Base-by-base conservation (phyloP, 2,797 vertebrate species). In the Neosilurus hyrtlii region DNA sequence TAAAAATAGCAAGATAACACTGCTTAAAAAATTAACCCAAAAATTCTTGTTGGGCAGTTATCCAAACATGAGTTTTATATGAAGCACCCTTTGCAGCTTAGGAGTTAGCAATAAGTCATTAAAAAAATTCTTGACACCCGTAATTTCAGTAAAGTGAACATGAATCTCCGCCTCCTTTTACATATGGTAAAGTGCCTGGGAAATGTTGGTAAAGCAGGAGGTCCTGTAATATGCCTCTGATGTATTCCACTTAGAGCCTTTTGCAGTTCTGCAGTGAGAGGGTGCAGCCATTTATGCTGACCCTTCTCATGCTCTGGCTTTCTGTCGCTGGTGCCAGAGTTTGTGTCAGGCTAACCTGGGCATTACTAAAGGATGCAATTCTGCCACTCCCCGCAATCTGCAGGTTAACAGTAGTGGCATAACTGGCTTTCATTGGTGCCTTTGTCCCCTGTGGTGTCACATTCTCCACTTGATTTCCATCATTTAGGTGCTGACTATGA, bases 331-430 rank as follows among this genome's bases (percentile, higher is more conserved):
- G 88, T 56, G 95, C 92, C 85, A 96, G 88, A 6, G 95, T 96
- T 78, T 96, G 96, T 66, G 95, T 96, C 65, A 97, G 85, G 86
- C 96, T 96, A 59, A 97, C 96, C 82, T 97, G 96, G 62, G 96
- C 95, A 0, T 95, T 96, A 87, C 96, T 96, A 43, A 96, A 96
- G 0, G 94, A 94, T 0, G 96, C 93, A 52, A 96, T 95, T 49
- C 95, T 90, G 0, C 96, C 96, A 7, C 95, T 96, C 0, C 96
- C 95, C 0, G 95, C 96, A 0, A 98, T 96, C 59, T 96, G 96
- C 65, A 98, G 94, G 88, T 96, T 98, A 22, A 98, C 96, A 0
- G 96, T 97, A 86, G 96, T 98, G 83, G 96, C 96, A 4, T 98
- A 97, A 84, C 96, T 97, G 82, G 95, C 89, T 75, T 89, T 89